Conservation (phyloP, 92 coral and sea anemone genomes). For the Zoanthus solanderi region DNA sequence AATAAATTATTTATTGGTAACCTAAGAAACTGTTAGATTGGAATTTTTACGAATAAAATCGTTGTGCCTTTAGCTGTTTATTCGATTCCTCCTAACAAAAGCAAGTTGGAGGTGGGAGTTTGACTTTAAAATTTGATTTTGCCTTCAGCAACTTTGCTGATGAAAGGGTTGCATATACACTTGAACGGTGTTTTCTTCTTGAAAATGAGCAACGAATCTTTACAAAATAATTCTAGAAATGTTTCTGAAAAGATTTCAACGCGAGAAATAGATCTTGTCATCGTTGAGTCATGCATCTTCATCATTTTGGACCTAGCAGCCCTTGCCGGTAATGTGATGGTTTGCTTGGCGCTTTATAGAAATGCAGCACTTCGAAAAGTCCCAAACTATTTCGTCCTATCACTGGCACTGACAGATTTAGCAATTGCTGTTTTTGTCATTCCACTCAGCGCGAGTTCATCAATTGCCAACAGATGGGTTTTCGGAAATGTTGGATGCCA, state of each 20-base stretch:
- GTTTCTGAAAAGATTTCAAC: neutral
- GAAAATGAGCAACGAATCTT: neutral
- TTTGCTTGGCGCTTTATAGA: slow-evolving; percentile 34
- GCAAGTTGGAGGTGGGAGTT: no score
- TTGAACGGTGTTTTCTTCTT: no score
- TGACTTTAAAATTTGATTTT: no score
- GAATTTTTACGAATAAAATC: no score
- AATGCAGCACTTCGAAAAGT: slow-evolving; percentile 16
- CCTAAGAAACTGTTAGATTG: no score
- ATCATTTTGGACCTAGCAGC: slow-evolving; percentile 13
- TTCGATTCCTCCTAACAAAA: no score
- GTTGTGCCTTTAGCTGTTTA: no score
- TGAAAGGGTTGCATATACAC: no score
- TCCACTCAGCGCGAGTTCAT: slow-evolving; percentile 27
- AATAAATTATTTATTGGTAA: no score
- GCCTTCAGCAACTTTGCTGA: no score
- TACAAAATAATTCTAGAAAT: neutral
- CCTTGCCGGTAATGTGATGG: slow-evolving; percentile 6
- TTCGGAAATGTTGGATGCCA: slow-evolving; percentile 13
- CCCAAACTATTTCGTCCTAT: slow-evolving; percentile 15
- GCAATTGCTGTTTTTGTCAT: slow-evolving; percentile 17
- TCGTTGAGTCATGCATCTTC: slow-evolving; percentile 32
- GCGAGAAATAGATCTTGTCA: neutral
- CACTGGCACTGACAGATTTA: slow-evolving; percentile 39
- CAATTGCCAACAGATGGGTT: slow-evolving; percentile 21